Evolutionary conservation across 2,113 vertebrate genomes (phyloP), one percentile per base, ranked within the genome.

Genomic region (Hystrix cristata): DNA sequence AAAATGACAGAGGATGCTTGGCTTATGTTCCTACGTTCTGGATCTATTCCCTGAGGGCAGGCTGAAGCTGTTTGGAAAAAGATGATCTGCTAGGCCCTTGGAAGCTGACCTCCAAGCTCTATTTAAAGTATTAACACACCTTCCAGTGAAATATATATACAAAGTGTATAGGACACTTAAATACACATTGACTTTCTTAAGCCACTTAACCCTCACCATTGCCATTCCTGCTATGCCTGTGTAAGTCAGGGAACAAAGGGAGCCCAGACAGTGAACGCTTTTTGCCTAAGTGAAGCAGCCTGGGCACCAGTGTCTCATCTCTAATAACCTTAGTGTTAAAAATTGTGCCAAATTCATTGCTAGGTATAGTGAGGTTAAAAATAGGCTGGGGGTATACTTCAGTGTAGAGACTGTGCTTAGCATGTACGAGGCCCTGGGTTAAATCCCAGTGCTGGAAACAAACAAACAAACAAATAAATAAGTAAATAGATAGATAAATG

Each of bases 1-100:
- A 97, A 83, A 82, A 92, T 94, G 97, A 97, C 92, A 94, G 90
- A 96, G 82, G 85, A 94, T n/a, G 62, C 72, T 83, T 96, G 96
- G 96, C 88, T 86, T 21, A 21, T 0, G 1, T 18, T 67, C 25
- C 94, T 87, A 3, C 23, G 62, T 95, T 90, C 88, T 34, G 46
- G 29, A 83, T 23, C 85, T 78, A 16, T 74, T 92, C 81, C 85
- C 87, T 0, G 9, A 92, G 90, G 92, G 78, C 38, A 92, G 87
- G 19, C 91, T 85, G 72, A 0, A 85, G 86, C 51, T 71, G 38
- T 53, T 80, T 85, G 84, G 89, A n/a, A 85, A 91, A 89, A 72
- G 71, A 74, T 29, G 38, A 87, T 87, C 89, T 53, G 29, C 12
- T n/a, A 14, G 72, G 69, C 87, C 96, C 72, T 95, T 97, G 90